phyloP scores from a whole-genome alignment of 2,113 vertebrate genomes.

The Leiothrix lutea region DNA sequence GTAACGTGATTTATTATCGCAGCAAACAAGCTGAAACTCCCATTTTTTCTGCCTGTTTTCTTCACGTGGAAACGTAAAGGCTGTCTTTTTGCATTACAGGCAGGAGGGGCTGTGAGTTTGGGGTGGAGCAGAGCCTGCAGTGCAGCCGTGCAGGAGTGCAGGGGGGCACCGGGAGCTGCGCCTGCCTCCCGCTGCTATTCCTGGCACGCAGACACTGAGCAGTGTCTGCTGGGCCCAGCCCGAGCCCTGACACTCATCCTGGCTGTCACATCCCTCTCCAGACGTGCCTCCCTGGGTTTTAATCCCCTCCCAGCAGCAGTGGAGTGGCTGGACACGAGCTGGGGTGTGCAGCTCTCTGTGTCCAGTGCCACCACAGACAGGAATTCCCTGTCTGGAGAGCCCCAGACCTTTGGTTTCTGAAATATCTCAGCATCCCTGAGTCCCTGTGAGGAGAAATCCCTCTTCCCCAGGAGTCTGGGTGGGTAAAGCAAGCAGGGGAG shows the following conservation, averaged over 20 bases:
- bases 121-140: background rate
- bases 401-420: background rate
- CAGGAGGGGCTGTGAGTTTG: background rate
- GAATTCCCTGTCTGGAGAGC: background rate
- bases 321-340: background rate
- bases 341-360: background rate
- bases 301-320: background rate
- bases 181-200: constrained; percentile 13
- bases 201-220: background rate
- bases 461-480: background rate
- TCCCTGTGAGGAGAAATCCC: background rate
- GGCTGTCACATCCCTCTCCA: background rate
- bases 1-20: rapidly evolving
- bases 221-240: background rate
- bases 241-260: background rate
- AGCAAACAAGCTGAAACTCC: background rate
- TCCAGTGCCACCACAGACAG: background rate
- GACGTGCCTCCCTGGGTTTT: background rate
- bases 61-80: background rate
- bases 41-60: background rate
- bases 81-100: background rate
- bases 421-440: background rate
- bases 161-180: background rate
- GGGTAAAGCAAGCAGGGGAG: background rate
- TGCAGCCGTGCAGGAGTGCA: background rate